Evolutionary conservation across 2,888 invertebrate species (phyloP), one percentile per base, ranked within the genome.

Genomic region (Cephus pygmeus): DNA sequence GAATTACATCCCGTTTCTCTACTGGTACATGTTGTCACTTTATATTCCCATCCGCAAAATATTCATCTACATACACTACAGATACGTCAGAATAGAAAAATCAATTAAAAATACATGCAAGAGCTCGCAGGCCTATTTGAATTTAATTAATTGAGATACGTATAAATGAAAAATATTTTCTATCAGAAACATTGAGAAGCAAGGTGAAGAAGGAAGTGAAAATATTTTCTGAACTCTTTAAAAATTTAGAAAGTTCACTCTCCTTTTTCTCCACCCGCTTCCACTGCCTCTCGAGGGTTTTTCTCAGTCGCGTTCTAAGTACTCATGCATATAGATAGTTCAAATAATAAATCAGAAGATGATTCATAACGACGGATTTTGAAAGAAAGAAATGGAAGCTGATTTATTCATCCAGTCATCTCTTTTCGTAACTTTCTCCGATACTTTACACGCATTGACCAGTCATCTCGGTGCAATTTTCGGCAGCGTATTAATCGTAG

Each of bases 341-440:
- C 6, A 56, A 23, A 56, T 40, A 40, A 40, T 23, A 15, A 15
- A 56, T 1, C 56, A 56, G 56, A 56, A 23, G 23, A 56, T 56
- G 56, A 56, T 81, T 79, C 82, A 73, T 77, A 68, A 56, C 79
- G 73, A 80, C 75, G 73, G 80, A 34, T 40, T 35, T 76, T 76
- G 73, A 79, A n/a, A 68, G 12, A 9, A 56, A 9, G 56, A 56
- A 23, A 56, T 23, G 56, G 56, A 56, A 56, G 56, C 56, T 56
- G 56, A 23, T 9, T 56, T 23, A 23, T 56, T 23, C 56, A 56
- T 56, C 23, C 56, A 56, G 23, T 23, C 23, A 23, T 56, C 56
- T 23, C 23, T 9, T 23, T 56, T 23, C 34, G 56, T 69, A 36
- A 85, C 84, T 87, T 87, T 87, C 85, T 83, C 86, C 79, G 81